Evolutionary conservation across 2,888 invertebrate genomes (phyloP).

Genomic region (Patella ulyssiponensis): DNA sequence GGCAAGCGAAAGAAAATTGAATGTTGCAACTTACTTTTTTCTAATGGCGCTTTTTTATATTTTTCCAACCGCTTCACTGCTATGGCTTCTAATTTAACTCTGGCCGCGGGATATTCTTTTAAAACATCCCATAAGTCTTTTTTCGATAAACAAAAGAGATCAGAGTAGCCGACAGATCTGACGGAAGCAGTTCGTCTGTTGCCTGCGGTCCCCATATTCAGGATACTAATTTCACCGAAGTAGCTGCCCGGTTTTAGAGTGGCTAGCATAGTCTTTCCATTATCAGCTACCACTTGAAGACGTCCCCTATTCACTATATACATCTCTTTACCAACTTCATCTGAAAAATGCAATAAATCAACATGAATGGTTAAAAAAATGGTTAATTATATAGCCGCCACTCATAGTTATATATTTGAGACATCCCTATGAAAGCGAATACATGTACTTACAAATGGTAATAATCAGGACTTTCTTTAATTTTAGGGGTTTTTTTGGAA

Average conservation of each 20-base stretch:
- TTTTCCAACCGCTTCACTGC: conserved; percentile 97
- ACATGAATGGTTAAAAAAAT: no score
- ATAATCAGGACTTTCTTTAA: no score
- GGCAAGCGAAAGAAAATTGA: background rate
- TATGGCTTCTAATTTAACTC: conserved; percentile 89
- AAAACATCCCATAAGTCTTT: conserved; percentile 99
- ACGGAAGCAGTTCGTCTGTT: conserved; percentile 98
- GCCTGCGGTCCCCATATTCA: conserved; percentile 93
- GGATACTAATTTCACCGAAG: conserved; percentile 99
- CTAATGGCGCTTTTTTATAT: conserved; percentile 82
- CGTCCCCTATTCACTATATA: conserved; percentile 97
- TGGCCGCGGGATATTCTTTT: conserved; percentile 81
- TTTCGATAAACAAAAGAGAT: conserved; percentile 97
- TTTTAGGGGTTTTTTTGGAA: no score
- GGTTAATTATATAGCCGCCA: no score
- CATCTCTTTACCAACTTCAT: conserved; percentile 99
- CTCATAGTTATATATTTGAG: no score
- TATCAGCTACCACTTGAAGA: conserved; percentile 79
- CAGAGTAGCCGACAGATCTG: conserved; percentile 97
- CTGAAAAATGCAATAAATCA: conserved; percentile 75
- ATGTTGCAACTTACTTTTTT: conserved; percentile 52
- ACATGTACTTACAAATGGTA: no score
- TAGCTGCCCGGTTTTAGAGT: conserved; percentile 98
- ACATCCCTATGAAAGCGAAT: no score
- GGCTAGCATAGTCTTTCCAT: conserved; percentile 95